Percentiles rank a stretch among this genome's conserved stretches.
Conservation (phyloP, 2,797 vertebrate species). For the Scolopax bukidnonensis region DNA sequence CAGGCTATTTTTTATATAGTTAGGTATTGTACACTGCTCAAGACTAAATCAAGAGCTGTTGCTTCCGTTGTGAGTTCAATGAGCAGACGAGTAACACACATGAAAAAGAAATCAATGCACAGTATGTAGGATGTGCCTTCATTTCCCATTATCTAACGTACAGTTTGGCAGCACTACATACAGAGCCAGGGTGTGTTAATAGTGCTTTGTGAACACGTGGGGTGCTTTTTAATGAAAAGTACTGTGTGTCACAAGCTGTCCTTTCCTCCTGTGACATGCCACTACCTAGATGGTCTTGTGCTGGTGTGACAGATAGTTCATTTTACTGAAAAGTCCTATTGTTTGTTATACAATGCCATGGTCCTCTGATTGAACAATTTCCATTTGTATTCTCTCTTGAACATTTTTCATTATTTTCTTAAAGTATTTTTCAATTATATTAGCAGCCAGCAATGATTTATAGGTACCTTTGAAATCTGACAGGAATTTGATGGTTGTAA, state of each 20-base stretch:
- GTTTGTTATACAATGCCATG: not conserved
- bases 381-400: not conserved
- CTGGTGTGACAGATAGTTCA: not conserved
- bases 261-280: constrained; percentile 60
- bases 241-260: constrained; percentile 37
- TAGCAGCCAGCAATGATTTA: not conserved
- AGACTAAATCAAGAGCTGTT: not conserved
- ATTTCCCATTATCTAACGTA: not conserved
- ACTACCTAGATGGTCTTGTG: constrained; percentile 57
- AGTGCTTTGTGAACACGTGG: constrained; percentile 40
- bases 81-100: not conserved
- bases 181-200: not conserved
- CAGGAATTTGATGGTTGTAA: not conserved
- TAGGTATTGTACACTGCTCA: not conserved
- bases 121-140: not conserved
- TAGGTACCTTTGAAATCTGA: not conserved
- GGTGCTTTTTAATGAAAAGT: constrained; percentile 64
- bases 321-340: constrained; percentile 43
- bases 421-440: not conserved
- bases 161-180: not conserved
- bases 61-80: not conserved
- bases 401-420: not conserved
- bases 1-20: not conserved
- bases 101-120: not conserved
- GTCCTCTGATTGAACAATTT: not conserved